Conservation (phyloP, 2,113 vertebrate genomes). For the Cyphomyrus plagiostoma region DNA sequence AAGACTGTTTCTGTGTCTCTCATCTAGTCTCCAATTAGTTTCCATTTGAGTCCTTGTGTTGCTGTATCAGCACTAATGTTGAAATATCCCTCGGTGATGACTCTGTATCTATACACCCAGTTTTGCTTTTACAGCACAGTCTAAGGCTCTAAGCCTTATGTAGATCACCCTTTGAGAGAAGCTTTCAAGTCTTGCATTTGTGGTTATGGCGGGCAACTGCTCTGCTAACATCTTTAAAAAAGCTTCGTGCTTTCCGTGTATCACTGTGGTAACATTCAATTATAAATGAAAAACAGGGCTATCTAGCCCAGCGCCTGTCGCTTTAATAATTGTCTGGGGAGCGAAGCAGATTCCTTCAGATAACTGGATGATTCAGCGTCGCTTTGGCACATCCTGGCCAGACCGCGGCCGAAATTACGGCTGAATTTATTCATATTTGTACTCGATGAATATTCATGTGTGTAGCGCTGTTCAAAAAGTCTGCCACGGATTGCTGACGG, state of each 20-base stretch:
- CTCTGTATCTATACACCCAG: neutral
- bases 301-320: neutral
- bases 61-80: neutral
- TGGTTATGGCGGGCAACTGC: neutral
- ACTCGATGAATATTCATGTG: conserved; percentile 44
- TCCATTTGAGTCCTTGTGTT: neutral
- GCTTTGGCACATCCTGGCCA: conserved; percentile 35
- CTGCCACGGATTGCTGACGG: conserved; percentile 41
- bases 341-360: conserved; percentile 27
- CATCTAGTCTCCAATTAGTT: neutral
- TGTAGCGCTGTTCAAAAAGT: conserved; percentile 37
- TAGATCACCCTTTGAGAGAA: neutral
- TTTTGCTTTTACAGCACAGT: neutral
- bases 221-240: neutral
- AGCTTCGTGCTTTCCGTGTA: neutral
- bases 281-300: neutral
- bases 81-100: neutral
- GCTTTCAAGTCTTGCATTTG: neutral
- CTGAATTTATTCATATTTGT: conserved; percentile 36
- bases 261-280: neutral
- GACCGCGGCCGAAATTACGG: conserved; percentile 14
- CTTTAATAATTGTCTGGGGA: neutral
- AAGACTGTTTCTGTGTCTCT: neutral
- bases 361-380: conserved; percentile 42
- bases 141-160: neutral